Evolutionary conservation across 2,888 invertebrate genomes (phyloP).

Genomic region (Zele albiditarsus): DNA sequence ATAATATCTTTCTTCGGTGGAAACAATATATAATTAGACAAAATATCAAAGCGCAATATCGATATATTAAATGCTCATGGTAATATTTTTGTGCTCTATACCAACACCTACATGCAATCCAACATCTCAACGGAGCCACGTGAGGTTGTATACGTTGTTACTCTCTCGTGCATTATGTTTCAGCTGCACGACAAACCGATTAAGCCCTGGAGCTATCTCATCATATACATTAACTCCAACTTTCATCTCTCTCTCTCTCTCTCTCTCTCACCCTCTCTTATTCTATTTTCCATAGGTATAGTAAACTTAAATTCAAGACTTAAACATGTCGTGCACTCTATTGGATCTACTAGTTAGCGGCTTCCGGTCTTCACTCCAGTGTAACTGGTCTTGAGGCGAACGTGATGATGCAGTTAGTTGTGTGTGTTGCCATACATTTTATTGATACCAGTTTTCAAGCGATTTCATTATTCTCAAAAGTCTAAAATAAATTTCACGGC

Average conservation of each 20-base stretch:
- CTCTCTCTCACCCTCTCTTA: background rate
- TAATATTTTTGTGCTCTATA: no score
- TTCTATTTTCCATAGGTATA: conserved; percentile 1
- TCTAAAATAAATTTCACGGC: no score
- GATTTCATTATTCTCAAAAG: background rate
- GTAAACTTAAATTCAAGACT: conserved; percentile 28
- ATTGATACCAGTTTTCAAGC: conserved; percentile 11
- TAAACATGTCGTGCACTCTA: background rate
- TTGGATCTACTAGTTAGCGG: conserved; percentile 24
- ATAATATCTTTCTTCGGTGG: no score
- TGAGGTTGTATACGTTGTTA: background rate
- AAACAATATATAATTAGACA: no score
- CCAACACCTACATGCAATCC: conserved; percentile 45
- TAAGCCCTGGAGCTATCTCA: conserved; percentile 40
- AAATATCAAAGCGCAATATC: no score
- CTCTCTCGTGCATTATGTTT: conserved; percentile 47
- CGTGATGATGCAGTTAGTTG: background rate
- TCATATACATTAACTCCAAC: background rate
- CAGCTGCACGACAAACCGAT: conserved; percentile 52
- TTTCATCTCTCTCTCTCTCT: background rate
- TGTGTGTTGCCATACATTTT: background rate
- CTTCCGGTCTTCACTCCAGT: conserved; percentile 25
- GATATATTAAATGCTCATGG: no score
- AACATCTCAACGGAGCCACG: conserved; percentile 19
- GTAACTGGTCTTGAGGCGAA: conserved; percentile 24